These are phyloP conservation scores for Heliocidaris erythrogramma DNA, from an alignment of 35 echinoderm and acorn worm species.

Conservation along the genomic window DNA sequence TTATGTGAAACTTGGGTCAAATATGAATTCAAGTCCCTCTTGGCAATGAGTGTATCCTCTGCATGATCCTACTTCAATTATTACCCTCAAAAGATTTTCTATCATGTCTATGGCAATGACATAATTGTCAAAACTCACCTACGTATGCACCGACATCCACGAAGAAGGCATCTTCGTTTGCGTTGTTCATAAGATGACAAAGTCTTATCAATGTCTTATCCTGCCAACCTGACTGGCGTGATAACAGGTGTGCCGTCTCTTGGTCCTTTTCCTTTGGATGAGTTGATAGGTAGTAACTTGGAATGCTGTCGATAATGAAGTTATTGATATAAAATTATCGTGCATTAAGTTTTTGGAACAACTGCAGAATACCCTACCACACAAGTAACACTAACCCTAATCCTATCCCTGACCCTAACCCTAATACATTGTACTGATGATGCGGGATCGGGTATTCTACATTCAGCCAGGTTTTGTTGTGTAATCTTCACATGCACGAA, in stretches of 20 bases:
- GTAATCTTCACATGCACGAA: no score
- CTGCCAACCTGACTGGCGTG: conserved; percentile 59
- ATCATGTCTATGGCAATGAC: no score
- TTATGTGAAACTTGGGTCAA: no score
- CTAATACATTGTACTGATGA: neutral
- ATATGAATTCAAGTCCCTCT: no score
- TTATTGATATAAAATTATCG: neutral
- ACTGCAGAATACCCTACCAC: no score
- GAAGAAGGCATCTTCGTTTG: conserved; percentile 62
- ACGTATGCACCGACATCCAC: conserved; percentile 84
- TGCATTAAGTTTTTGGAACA: neutral
- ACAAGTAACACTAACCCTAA: no score
- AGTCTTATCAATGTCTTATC: conserved; percentile 61
- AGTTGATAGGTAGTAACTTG: conserved; percentile 67
- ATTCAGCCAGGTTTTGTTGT: neutral
- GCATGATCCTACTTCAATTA: no score
- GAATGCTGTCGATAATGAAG: conserved; percentile 47
- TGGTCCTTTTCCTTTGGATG: conserved; percentile 65
- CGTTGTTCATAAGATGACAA: conserved; percentile 66
- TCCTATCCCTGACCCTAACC: no score
- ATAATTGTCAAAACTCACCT: conserved; percentile 23
- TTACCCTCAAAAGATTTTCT: no score
- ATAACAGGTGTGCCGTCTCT: conserved; percentile 60
- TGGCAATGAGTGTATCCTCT: no score
- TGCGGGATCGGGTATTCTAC: neutral